Evolutionary conservation across 2,888 invertebrate genomes (phyloP), one percentile per base, ranked within the genome.

Genomic region (Hetaerina titia): DNA sequence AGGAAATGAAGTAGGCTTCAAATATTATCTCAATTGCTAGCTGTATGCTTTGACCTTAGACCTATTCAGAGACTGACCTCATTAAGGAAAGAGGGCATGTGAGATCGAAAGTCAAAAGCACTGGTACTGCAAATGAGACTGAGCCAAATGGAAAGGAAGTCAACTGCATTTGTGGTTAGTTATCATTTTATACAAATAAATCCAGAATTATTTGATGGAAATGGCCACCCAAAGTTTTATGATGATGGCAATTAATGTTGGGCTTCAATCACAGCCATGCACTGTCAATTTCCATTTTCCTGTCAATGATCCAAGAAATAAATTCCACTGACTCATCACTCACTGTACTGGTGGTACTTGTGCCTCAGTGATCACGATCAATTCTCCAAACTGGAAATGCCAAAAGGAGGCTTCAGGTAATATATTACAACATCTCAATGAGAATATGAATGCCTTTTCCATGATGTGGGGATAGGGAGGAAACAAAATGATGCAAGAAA

Each of bases 311-410:
- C 31, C 31, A 31, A 81, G 15, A 81, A 25, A 15, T 81, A 31
- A 31, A 81, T 81, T 81, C 81, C 81, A 81, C 31, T 81, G 81
- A 81, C 31, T 45, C 25, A 11, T 15, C 81, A 81, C 81, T 81
- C 81, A 81, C 81, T 81, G 9, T 31, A 81, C 15, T 13, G 81
- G 25, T 81, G 31, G 81, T 4, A 31, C 31, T 31, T 81, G 25
- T 31, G 25, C 81, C 22, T 69, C 25, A 81, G 81, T 81, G 22
- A 81, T 81, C 81, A 81, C 81, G 81, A 81, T 81, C 81, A 81
- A 25, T 81, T 25, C 81, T 81, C 31, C 25, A 31, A 81, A 81
- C 81, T 81, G 81, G n/a, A 81, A 81, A 81, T 81, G 25, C 81
- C 81, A 81, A 81, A 31, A 81, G 31, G 31, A 81, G 81, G 81